Conservation (phyloP, 30 jellyfish, hydroid and myxozoan species). For the Rhopilema esculentum region DNA sequence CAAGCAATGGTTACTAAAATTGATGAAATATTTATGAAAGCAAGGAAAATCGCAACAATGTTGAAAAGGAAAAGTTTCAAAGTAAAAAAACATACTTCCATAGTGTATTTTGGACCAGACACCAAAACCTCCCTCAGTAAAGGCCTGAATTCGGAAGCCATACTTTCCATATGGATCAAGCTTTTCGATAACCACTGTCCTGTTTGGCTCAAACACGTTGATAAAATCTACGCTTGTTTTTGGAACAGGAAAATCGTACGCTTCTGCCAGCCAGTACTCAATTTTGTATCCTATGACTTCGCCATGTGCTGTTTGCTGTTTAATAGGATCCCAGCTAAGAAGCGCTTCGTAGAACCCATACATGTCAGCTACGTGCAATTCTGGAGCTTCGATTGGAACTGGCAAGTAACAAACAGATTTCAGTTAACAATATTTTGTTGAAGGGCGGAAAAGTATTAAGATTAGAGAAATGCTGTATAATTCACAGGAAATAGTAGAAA, state of each 20-base stretch:
- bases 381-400: conserved; percentile 61
- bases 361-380: conserved; percentile 29
- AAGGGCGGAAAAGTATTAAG: neutral
- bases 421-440: neutral
- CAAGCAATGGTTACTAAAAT: too few relatives aligned
- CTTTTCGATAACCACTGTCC: conserved; percentile 4
- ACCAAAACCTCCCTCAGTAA: conserved; percentile 62
- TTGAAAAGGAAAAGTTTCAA: too few relatives aligned
- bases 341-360: conserved; percentile 22
- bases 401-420: neutral
- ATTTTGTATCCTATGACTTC: conserved; percentile 63
- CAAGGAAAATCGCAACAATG: neutral
- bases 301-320: conserved; percentile 38
- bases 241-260: conserved; percentile 15
- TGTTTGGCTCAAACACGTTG: conserved; percentile 47
- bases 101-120: conserved; percentile 8
- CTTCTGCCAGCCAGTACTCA: conserved; percentile 28
- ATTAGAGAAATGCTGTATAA: neutral
- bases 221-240: neutral
- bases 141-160: conserved; percentile 41
- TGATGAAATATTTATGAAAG: too few relatives aligned
- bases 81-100: conserved; percentile 28
- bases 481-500: neutral
- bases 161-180: conserved; percentile 39
- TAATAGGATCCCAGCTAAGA: conserved; percentile 38